Conservation (phyloP, 2,888 invertebrate genomes). For the Drosophila monieri region DNA sequence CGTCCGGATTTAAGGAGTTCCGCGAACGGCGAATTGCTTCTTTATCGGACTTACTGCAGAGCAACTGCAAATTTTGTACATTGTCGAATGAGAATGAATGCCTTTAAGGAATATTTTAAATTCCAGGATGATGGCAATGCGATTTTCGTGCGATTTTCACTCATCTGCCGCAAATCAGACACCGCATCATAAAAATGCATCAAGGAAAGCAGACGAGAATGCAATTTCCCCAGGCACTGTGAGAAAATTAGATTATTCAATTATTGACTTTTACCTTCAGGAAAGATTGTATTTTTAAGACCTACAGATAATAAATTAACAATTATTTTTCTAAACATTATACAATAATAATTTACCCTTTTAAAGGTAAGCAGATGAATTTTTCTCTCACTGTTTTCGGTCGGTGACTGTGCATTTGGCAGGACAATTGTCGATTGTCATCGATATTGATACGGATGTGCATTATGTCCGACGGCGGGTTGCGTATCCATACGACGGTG, state of each 20-base stretch:
- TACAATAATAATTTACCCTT: background rate
- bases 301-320: too few relatives aligned
- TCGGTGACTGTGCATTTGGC: conserved; percentile 64
- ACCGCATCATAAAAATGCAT: conserved; percentile 66
- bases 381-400: conserved; percentile 11
- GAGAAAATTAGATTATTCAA: background rate
- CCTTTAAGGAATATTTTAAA: conserved; percentile 71
- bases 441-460: conserved; percentile 75
- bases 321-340: too few relatives aligned
- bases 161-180: conserved; percentile 69
- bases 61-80: conserved; percentile 27
- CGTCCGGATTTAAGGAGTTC: conserved; percentile 30
- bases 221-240: conserved; percentile 18
- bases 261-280: too few relatives aligned
- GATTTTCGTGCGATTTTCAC: conserved; percentile 66
- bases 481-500: conserved; percentile 45
- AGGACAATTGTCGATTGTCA: conserved; percentile 73
- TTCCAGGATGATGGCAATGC: conserved; percentile 43
- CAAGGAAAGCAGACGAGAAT: conserved; percentile 47
- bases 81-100: conserved; percentile 8
- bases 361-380: background rate
- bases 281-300: too few relatives aligned
- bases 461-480: conserved; percentile 59
- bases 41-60: conserved; percentile 16
- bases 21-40: conserved; percentile 27